Evolutionary conservation across 2,888 invertebrate species (phyloP), one percentile per base, ranked within the genome.

Genomic region (Coelopa pilipes): DNA sequence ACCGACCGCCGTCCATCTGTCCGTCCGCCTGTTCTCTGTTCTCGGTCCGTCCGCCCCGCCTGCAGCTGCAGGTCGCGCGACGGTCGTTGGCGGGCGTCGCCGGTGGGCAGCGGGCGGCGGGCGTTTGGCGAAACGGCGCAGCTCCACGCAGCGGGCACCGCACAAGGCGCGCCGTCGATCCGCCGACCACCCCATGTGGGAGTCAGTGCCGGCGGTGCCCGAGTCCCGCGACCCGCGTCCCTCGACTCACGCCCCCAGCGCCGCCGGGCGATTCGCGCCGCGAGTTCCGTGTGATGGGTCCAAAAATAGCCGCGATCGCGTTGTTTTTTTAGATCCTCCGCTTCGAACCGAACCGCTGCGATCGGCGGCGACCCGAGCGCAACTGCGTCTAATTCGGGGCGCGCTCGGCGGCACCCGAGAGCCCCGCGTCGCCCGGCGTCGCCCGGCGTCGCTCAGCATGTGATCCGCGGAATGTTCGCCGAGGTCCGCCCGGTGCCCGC

Each of bases 291-390:
- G 76, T 55, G 72, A 17, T 55, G 72, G 15, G 34, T 34, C 72
- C 74, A 66, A 75, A 76, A 74, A 76, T 76, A 75, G 67, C 24
- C 60, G 49, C 75, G 65, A 75, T 75, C 69, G 69, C 24, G n/a
- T 11, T 70, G 55, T 24, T 68, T 68, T 55, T 68, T 45, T 68
- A 68, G 55, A 68, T 68, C 53, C 55, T 34, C 7, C 34, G 34
- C 34, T 7, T 34, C 34, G 34, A 2, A 2, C 34, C 34, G 34
- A 34, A 34, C 7, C 34, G 7, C 34, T 34, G 4, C 34, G 34
- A 34, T 34, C 34, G n/a, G n/a, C n/a, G n/a, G n/a, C 34, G 7
- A 34, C 34, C 34, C 34, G 34, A 34, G 34, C 34, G 7, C 34
- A 34, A 34, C 34, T 34, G 34, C 34, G 34, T 34, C 34, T 34